Percentiles rank a stretch among this genome's conserved stretches.
Evolutionary conservation across 2,113 vertebrate species (phyloP).

Genomic region (Mormoops blainvillei): DNA sequence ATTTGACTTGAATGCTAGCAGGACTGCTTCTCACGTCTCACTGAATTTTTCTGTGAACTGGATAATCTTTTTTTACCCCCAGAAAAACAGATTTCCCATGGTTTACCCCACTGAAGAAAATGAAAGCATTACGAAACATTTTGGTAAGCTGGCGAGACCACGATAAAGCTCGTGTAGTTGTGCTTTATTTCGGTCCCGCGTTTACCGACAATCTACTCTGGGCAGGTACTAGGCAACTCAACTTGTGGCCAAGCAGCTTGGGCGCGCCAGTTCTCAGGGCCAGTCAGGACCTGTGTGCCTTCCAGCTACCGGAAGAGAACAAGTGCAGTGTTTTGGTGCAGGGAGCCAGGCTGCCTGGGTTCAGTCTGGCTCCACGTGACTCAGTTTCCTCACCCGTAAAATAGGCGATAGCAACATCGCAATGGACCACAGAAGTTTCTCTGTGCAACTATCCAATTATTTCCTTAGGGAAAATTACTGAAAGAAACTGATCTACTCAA

Average conservation of each 20-base stretch:
- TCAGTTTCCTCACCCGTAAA: conserved; percentile 16
- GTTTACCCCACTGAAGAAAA: neutral
- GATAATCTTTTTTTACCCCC: neutral
- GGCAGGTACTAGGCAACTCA: neutral
- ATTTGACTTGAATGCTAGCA: neutral
- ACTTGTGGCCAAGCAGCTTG: accelerated
- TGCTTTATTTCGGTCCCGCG: neutral
- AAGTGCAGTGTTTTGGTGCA: neutral
- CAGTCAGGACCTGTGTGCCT: neutral
- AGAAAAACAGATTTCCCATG: neutral
- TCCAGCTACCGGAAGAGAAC: neutral
- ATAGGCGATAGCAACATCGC: neutral
- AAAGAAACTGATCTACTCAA: neutral
- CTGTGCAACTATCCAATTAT: neutral
- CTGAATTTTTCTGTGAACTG: neutral
- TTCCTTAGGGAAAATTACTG: neutral
- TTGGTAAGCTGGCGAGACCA: neutral
- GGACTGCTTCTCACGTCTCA: neutral
- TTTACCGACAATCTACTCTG: neutral
- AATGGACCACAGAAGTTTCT: neutral
- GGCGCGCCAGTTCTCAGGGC: neutral
- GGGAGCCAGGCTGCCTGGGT: neutral
- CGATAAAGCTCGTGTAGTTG: neutral
- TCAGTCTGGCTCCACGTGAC: accelerated
- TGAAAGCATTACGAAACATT: neutral